These are phyloP conservation scores for Actinostola sp. DNA, from an alignment of 92 coral and sea anemone genomes.

Conservation along the genomic window DNA sequence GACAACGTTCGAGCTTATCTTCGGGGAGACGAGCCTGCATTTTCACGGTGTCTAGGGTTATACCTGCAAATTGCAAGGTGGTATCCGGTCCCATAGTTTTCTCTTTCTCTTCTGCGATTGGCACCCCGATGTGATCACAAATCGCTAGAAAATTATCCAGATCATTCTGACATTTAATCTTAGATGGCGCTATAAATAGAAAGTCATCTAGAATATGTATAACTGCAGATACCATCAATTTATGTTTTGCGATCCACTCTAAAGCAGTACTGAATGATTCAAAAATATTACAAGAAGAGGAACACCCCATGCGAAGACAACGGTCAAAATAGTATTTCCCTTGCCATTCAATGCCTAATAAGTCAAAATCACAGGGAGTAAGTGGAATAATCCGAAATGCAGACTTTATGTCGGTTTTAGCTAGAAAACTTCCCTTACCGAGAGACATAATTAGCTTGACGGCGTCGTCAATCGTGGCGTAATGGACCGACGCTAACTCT, in stretches of 20 bases:
- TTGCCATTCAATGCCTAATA: slow-evolving; percentile 42
- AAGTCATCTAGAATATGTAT: slow-evolving; percentile 50
- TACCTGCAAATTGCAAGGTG: slow-evolving; percentile 36
- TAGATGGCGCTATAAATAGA: slow-evolving; percentile 16
- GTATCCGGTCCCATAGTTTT: slow-evolving; percentile 31
- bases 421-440: slow-evolving; percentile 45
- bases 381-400: slow-evolving; percentile 47
- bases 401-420: slow-evolving; percentile 51
- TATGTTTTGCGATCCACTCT: slow-evolving; percentile 38
- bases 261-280: slow-evolving; percentile 25
- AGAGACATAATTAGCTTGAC: slow-evolving; percentile 6
- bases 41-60: slow-evolving; percentile 36
- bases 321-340: slow-evolving; percentile 30
- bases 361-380: slow-evolving; percentile 20
- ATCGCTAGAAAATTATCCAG: slow-evolving; percentile 23
- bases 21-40: slow-evolving; percentile 38
- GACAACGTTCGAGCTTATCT: slow-evolving; percentile 35
- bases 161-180: background rate
- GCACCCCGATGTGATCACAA: slow-evolving; percentile 34
- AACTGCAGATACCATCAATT: background rate
- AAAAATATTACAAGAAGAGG: slow-evolving; percentile 24
- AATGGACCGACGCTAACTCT: slow-evolving; percentile 21
- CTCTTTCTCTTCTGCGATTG: slow-evolving; percentile 28
- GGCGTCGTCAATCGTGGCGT: slow-evolving; percentile 51
- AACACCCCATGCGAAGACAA: slow-evolving; percentile 22